Evolutionary conservation across 2,797 vertebrate genomes (phyloP).

Genomic region (Luscinia megarhynchos): DNA sequence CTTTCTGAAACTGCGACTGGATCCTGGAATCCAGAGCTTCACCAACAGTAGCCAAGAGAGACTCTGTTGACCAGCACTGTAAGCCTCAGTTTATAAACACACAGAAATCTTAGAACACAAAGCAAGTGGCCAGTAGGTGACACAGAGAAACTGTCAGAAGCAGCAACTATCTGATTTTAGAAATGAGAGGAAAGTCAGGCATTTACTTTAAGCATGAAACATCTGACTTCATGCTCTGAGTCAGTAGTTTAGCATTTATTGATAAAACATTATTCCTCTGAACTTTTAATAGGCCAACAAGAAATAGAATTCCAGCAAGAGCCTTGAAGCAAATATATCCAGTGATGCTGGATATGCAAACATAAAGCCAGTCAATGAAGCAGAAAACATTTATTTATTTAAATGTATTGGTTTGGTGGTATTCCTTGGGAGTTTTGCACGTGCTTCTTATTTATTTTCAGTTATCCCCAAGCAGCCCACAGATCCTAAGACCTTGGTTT

Average conservation of each 20-base stretch:
- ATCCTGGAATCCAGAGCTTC: neutral
- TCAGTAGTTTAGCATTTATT: neutral
- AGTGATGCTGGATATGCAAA: neutral
- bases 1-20: neutral
- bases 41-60: neutral
- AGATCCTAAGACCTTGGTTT: neutral
- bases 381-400: neutral
- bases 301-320: neutral
- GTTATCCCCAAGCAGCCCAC: neutral
- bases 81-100: neutral
- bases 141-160: neutral
- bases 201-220: neutral
- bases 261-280: neutral
- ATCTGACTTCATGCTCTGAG: neutral
- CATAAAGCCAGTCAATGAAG: neutral
- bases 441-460: neutral
- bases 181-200: neutral
- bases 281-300: neutral
- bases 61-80: neutral
- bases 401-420: neutral
- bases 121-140: neutral
- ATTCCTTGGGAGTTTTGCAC: neutral
- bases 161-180: neutral
- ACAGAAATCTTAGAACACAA: neutral
- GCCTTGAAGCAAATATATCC: neutral